Base-by-base conservation (phyloP, 30 jellyfish, hydroid and myxozoan genomes). In the Turritopsis dohrnii region DNA sequence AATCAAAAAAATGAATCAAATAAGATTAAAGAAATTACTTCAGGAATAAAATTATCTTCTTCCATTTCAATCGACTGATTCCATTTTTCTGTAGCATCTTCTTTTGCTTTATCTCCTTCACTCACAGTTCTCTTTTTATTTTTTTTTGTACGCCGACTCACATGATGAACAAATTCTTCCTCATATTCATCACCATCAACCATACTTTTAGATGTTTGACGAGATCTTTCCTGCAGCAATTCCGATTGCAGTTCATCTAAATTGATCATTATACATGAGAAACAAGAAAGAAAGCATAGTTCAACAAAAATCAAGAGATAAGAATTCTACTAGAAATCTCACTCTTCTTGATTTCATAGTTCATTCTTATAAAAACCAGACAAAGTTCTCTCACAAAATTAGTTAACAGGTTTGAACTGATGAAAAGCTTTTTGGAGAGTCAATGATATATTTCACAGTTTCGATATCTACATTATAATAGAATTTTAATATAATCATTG, bases 11-110 rank as follows among this genome's bases (percentile, higher is more conserved):
- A 60, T 23, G 21, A 60, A 60, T 18, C 19, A 23, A 19, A 69
- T 27, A 69, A n/a, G 22, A 7, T n/a, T 7, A 23, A 19, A 69
- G 16, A 69, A 60, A 18, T 60, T 69, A 69, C 96, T 90, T 88
- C 96, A 81, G 96, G 96, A 66, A 88, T 88, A 66, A 81, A 88
- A 71, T 88, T 83, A 66, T 88, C 96, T 5, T 88, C 96, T 60
- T 88, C 96, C 79, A 88, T 65, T 72, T 84, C 91, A 53, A 71
- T 83, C 41, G 89, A 74, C 18, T n/a, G 28, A 69, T 23, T 69
- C 22, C 9, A 27, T 18, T 60, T 22, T 18, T 60, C 73, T 21
- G 0, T 60, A 18, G 19, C 73, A 60, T 60, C 21, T 18, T 60
- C 21, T 60, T 60, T 60, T 18, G 21, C 19, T 60, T 60, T 22